Base-by-base conservation (phyloP, 2,888 invertebrate genomes). In the Idaea straminata region DNA sequence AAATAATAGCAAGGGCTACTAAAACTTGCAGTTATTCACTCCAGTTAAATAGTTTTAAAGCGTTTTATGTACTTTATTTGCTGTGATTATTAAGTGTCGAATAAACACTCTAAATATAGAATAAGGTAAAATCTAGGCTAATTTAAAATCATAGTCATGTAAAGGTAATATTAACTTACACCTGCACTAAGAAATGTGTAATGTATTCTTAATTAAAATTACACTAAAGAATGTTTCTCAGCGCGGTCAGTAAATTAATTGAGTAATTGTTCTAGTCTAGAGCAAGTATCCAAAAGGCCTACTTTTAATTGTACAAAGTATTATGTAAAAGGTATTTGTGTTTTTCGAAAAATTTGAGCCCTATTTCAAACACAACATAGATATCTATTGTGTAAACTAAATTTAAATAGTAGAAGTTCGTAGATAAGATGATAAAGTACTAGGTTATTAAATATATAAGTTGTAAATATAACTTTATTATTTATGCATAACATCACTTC, bases 251-350 rank as follows among this genome's bases (percentile, higher is more conserved):
- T 36, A 36, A 47, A 47, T 47, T 47, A 7, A 13, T 47, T 47
- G 13, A 47, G 13, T 47, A 0, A 10, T 13, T 47, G 47, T 47
- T 69, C 63, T 73, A 36, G 38, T 66, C 38, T 64, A 64, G 76
- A 62, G 88, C 89, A 80, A 89, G 89, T 87, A 87, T 87, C 87
- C 88, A 79, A 71, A 83, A 71, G 87, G 89, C 89, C 90, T 89
- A 87, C 61, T 35, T 64, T 62, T 64, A 59, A 65, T 64, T 65
- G 57, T 62, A 59, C 15, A 47, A n/a, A 61, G 61, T 64, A 66
- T 64, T 25, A 34, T 59, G 7, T 16, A 62, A 69, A 67, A 65
- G 64, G 71, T 77, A 82, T 84, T 82, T 69, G 78, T 79, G 83
- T 84, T 82, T 83, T 79, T 78, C 75, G 75, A 77, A 72, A 79